A percentile compares a stretch with the other conserved stretches of the same genome.
phyloP scores from a whole-genome alignment of 2,888 invertebrate species.

The Tanytarsus gracilentus region DNA sequence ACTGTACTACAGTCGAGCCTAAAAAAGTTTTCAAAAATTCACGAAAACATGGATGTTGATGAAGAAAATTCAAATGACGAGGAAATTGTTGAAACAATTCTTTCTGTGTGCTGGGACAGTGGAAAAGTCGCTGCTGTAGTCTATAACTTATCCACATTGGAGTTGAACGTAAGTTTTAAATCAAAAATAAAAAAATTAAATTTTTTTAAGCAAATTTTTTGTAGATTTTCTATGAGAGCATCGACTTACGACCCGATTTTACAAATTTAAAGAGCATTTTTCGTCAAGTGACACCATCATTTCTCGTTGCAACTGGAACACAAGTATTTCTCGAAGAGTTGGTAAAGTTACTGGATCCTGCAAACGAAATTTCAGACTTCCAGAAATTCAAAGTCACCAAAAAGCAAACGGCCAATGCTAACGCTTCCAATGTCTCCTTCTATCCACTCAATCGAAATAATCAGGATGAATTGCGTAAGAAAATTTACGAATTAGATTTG shows the following conservation, averaged over 20 bases:
- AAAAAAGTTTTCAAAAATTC: no score
- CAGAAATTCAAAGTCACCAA: constrained; percentile 27
- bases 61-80: constrained; percentile 1
- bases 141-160: constrained; percentile 31
- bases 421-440: constrained; percentile 30
- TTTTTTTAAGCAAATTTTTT: background rate
- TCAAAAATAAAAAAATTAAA: background rate
- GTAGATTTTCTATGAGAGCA: constrained; percentile 30
- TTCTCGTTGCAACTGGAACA: constrained; percentile 31
- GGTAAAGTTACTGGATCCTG: constrained; percentile 23
- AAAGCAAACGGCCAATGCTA: background rate
- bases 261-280: constrained; percentile 31
- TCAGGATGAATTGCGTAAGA: constrained; percentile 25
- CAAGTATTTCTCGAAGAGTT: constrained; percentile 30
- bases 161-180: constrained; percentile 29
- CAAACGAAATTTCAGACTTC: constrained; percentile 22
- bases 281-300: constrained; percentile 31
- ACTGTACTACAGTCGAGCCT: no score
- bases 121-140: constrained; percentile 30
- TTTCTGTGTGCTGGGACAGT: constrained; percentile 32
- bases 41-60: background rate
- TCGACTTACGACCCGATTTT: constrained; percentile 31
- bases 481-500: constrained; percentile 30
- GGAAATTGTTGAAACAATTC: constrained; percentile 8
- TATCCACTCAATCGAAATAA: constrained; percentile 30